Percentiles rank a stretch among this genome's conserved stretches.
phyloP scores from a whole-genome alignment of 2,113 vertebrate genomes.

The Erpornis zantholeuca region DNA sequence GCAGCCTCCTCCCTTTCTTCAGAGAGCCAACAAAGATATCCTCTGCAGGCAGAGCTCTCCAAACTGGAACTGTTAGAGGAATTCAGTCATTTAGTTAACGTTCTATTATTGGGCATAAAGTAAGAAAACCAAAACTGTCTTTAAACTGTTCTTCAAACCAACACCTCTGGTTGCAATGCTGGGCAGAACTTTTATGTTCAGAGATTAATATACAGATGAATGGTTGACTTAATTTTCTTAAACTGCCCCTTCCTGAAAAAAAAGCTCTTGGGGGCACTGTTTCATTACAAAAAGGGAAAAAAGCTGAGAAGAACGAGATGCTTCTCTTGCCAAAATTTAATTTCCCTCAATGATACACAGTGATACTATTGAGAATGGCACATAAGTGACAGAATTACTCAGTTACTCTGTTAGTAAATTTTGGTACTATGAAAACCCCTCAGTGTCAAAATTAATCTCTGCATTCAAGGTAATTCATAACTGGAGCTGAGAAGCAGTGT shows the following conservation, averaged over 20 bases:
- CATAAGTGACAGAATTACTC: not conserved
- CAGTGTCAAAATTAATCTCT: not conserved
- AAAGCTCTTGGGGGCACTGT: conserved; percentile 67
- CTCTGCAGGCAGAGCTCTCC: not conserved
- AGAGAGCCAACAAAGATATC: not conserved
- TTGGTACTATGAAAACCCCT: not conserved
- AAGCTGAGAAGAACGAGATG: not conserved
- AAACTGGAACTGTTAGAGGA: not conserved
- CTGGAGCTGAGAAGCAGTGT: not conserved
- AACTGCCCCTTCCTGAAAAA: not conserved
- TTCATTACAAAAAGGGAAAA: not conserved
- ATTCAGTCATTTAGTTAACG: not conserved
- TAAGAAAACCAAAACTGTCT: not conserved
- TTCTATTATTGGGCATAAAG: not conserved
- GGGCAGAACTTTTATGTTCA: not conserved
- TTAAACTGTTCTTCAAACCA: not conserved
- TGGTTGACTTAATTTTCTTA: not conserved
- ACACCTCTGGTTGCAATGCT: not conserved
- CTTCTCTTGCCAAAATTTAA: not conserved
- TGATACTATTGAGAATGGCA: not conserved
- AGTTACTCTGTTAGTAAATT: not conserved
- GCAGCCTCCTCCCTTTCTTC: not conserved
- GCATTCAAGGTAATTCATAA: not conserved
- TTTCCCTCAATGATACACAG: not conserved
- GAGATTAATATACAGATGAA: not conserved